A percentile compares a stretch with the other conserved stretches of the same genome.
Evolutionary conservation across 2,888 invertebrate species (phyloP).

Genomic region (Andrena hattorfiana): DNA sequence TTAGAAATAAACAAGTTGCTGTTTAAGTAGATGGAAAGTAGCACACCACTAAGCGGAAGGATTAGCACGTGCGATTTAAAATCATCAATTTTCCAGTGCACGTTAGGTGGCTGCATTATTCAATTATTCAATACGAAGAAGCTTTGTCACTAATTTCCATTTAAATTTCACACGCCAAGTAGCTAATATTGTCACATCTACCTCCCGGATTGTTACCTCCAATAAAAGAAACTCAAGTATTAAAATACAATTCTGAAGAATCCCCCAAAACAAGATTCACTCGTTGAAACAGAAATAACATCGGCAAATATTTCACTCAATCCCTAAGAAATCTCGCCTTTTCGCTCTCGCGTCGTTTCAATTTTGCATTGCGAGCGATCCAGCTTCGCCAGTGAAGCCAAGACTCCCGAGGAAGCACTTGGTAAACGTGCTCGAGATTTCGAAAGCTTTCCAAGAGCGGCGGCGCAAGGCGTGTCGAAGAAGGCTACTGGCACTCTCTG

Average conservation of each 20-base stretch:
- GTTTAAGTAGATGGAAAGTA: too few relatives aligned
- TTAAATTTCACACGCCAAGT: neutral
- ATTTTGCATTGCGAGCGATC: constrained; percentile 11
- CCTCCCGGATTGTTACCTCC: neutral
- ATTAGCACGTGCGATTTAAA: neutral
- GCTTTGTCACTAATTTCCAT: neutral
- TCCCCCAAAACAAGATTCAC: too few relatives aligned
- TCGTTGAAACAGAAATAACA: neutral
- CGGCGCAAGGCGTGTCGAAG: constrained; percentile 15
- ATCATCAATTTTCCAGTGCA: too few relatives aligned
- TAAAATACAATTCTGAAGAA: too few relatives aligned
- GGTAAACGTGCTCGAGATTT: constrained; percentile 27
- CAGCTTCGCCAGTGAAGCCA: constrained; percentile 1
- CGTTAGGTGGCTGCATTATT: neutral
- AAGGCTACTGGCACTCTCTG: constrained; percentile 10
- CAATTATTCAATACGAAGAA: too few relatives aligned
- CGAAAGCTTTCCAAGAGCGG: constrained; percentile 14
- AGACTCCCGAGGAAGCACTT: constrained; percentile 8
- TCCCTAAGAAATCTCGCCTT: neutral
- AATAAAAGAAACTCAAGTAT: too few relatives aligned
- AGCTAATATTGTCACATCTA: neutral
- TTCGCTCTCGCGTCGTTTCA: constrained; percentile 7
- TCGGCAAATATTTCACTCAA: constrained; percentile 21
- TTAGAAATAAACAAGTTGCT: too few relatives aligned
- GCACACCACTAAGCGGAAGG: too few relatives aligned